phyloP scores from a whole-genome alignment of 2,888 invertebrate genomes.

The Cacoxenus indagator region DNA sequence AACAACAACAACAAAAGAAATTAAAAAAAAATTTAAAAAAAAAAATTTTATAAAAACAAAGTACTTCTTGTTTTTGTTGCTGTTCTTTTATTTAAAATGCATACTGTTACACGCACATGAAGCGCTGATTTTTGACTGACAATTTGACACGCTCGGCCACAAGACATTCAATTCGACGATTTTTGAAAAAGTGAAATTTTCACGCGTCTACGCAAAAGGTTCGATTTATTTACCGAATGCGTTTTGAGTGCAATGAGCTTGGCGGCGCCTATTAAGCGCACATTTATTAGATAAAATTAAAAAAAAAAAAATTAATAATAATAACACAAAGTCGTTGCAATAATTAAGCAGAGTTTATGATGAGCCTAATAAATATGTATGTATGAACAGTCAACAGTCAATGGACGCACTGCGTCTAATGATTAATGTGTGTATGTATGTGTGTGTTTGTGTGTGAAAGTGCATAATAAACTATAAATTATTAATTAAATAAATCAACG shows the following conservation, averaged over 20 bases:
- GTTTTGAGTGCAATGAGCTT: not conserved
- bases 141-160: conserved; percentile 39
- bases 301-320: too few relatives aligned
- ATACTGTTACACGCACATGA: not conserved
- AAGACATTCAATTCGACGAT: not conserved
- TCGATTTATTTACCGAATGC: not conserved
- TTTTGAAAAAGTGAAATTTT: conserved; percentile 44
- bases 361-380: not conserved
- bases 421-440: too few relatives aligned
- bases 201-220: not conserved
- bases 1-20: not conserved
- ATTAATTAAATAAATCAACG: too few relatives aligned
- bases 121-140: conserved; percentile 44
- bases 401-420: too few relatives aligned
- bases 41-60: not conserved
- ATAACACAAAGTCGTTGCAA: too few relatives aligned
- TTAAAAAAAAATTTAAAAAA: not conserved
- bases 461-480: too few relatives aligned
- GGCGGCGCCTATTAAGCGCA: not conserved
- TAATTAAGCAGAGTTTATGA: not conserved
- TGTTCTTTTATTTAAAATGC: not conserved
- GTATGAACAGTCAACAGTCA: not conserved
- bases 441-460: too few relatives aligned
- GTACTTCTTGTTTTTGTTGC: not conserved
- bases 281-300: not conserved